Conservation (phyloP, 2,113 vertebrate genomes). For the Sylvia atricapilla region DNA sequence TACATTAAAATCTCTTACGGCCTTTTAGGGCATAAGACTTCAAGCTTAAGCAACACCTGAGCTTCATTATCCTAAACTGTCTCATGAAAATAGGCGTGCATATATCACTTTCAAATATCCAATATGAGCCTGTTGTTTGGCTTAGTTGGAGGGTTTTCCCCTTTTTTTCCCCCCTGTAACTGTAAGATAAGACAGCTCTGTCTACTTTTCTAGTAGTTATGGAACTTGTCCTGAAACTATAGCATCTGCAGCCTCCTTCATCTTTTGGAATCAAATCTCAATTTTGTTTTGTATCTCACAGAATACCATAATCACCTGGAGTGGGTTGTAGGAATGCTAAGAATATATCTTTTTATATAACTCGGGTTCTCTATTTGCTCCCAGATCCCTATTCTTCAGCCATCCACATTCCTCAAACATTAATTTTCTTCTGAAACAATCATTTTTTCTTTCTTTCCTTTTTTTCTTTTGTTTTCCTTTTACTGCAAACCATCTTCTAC, state of each 20-base stretch:
- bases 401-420: not conserved
- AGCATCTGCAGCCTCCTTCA: not conserved
- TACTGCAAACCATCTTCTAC: not conserved
- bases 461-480: not conserved
- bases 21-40: not conserved
- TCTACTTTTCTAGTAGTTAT: not conserved
- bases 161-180: rapidly evolving
- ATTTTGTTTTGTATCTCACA: not conserved
- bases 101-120: not conserved
- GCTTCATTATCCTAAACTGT: not conserved
- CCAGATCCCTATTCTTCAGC: not conserved
- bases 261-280: not conserved
- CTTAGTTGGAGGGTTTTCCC: rapidly evolving
- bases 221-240: not conserved
- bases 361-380: not conserved
- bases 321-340: not conserved
- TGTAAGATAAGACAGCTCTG: not conserved
- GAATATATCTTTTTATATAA: not conserved
- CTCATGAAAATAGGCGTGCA: not conserved
- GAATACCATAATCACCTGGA: not conserved
- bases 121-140: not conserved
- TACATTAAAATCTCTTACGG: not conserved
- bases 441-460: rapidly evolving
- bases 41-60: not conserved
- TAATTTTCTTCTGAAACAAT: not conserved